Evolutionary conservation across 2,797 vertebrate genomes (phyloP).

Genomic region (Intellagama lesueurii): DNA sequence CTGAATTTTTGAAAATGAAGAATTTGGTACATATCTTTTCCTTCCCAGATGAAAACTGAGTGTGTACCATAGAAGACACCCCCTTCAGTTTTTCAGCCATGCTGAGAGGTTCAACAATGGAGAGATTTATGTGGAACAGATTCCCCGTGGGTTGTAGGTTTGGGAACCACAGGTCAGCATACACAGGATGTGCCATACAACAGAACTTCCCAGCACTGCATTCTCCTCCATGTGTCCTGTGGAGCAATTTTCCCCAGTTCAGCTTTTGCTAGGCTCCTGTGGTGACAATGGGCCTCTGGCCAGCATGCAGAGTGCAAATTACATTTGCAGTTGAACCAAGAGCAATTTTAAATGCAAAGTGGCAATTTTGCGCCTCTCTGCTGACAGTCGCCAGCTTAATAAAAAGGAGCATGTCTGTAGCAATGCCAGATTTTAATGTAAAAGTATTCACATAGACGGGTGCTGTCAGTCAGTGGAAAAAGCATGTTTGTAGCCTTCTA

Average conservation of each 20-base stretch:
- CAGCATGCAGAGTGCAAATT: conserved; percentile 13
- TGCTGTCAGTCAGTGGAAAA: too few species aligned
- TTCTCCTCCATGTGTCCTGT: background rate
- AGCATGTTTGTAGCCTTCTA: background rate
- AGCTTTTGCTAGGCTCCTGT: background rate
- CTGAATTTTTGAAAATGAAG: too few species aligned
- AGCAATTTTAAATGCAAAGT: conserved; percentile 15
- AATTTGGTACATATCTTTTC: too few species aligned
- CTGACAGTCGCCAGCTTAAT: conserved; percentile 17
- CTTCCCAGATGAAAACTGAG: too few species aligned
- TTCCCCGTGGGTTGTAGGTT: too few species aligned
- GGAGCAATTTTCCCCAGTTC: too few species aligned
- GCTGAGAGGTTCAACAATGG: too few species aligned
- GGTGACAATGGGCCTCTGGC: background rate
- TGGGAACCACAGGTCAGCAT: too few species aligned
- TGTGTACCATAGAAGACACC: too few species aligned
- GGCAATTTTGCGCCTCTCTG: conserved; percentile 15
- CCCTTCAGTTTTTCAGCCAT: too few species aligned
- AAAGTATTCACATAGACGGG: too few species aligned
- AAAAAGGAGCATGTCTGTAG: background rate
- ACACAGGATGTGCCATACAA: background rate
- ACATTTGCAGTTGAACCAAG: conserved; percentile 21
- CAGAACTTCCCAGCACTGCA: background rate
- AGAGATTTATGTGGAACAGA: too few species aligned
- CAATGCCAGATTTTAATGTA: background rate